phyloP scores from a whole-genome alignment of 2,888 invertebrate species.

The Camponotus fellah region DNA sequence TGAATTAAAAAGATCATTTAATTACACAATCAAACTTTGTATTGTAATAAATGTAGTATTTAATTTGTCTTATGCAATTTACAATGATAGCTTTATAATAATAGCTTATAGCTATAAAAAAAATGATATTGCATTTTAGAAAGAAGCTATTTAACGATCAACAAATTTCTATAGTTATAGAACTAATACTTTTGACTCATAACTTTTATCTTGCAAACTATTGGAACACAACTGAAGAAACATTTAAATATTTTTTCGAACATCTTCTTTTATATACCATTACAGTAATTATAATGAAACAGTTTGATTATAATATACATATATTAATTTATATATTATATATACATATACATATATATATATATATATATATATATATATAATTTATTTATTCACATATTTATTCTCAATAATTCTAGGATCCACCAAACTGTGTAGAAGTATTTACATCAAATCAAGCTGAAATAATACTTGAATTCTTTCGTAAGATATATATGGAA shows the following conservation, averaged over 20 bases:
- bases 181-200: slow-evolving; percentile 77
- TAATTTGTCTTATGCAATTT: not conserved
- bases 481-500: slow-evolving; percentile 77
- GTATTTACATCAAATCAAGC: slow-evolving; percentile 77
- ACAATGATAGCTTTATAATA: not conserved
- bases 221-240: slow-evolving; percentile 76
- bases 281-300: slow-evolving; percentile 70
- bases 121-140: slow-evolving; percentile 61
- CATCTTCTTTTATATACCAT: slow-evolving; percentile 76
- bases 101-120: not conserved
- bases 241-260: slow-evolving; percentile 76
- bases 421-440: slow-evolving; percentile 79
- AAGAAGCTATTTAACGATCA: slow-evolving; percentile 74
- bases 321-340: slow-evolving; percentile 11
- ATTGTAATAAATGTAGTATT: not conserved
- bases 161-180: slow-evolving; percentile 77
- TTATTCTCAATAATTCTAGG: slow-evolving; percentile 70
- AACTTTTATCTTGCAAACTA: slow-evolving; percentile 76
- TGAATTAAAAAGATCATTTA: slow-evolving; percentile 1
- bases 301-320: not conserved
- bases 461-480: slow-evolving; percentile 74
- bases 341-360: not conserved
- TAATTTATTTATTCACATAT: too few relatives aligned
- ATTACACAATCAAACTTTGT: slow-evolving; percentile 9
- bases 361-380: slow-evolving; percentile 3